Base-by-base conservation (phyloP, 1,140 invertebrate genomes). In the Megalopta genalis region DNA sequence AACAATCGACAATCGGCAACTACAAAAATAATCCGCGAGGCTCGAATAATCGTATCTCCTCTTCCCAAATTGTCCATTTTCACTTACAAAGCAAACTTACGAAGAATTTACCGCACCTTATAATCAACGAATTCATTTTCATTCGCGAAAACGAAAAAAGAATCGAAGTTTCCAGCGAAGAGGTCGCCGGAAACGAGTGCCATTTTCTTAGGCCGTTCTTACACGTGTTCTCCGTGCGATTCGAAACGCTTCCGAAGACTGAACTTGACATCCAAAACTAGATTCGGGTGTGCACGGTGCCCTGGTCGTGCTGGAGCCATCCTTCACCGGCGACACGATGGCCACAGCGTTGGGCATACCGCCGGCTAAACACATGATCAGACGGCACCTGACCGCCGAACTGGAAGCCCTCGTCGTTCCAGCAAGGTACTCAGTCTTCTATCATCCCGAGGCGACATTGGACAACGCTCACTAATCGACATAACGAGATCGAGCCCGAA, bases 211-310 rank as follows among this genome's bases (percentile, higher is more conserved):
- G 16, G 18, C 2, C 16, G 18, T 6, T 16, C 14, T 6, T 14
- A 5, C 14, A 16, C 5, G 1, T 0, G 3, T 6, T 6, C 16
- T 18, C 18, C 1, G 0, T 5, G 1, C 16, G 18, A 6, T 52
- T 52, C 42, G 16, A 23, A 27, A 4, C 5, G 59, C 2, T 60
- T n/a, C n/a, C 7, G 39, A 42, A 42, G 8, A 1, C 42, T 37
- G 16, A 46, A n/a, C n/a, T 69, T 63, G 8, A 69, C 62, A 14
- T 46, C 18, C 1, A 18, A 14, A 39, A 32, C 32, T 91, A 97
- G 97, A 98, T 90, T 98, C 97, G 89, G 98, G 98, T 83, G 97
- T 99, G 1, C 98, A 99, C 89, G 98, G 98, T 81, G 98, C 97
- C 18, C 93, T 99, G 76, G 97, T 98, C 25, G 97, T 98, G 52